Conservation (phyloP, 2,113 vertebrate genomes). For the Pluvialis apricaria region DNA sequence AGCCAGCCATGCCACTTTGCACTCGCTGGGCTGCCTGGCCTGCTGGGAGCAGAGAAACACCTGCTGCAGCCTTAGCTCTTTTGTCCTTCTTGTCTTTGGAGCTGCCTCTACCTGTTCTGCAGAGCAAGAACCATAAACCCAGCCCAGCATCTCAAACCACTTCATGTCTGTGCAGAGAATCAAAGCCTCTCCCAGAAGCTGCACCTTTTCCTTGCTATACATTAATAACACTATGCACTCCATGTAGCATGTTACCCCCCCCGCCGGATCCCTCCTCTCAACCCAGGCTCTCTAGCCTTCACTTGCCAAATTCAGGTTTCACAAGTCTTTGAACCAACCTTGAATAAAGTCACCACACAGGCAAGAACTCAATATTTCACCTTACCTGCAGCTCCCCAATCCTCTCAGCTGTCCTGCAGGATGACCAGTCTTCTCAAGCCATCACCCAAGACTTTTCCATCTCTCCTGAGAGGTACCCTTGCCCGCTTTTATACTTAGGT, state of each 20-base stretch:
- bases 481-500: too few species aligned
- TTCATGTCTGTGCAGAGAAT: rapidly evolving
- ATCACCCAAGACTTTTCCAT: rapidly evolving
- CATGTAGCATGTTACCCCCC: rapidly evolving
- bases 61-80: background rate
- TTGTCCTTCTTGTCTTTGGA: background rate
- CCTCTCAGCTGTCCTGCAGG: background rate
- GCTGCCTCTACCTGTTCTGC: background rate
- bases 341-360: background rate
- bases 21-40: background rate
- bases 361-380: background rate
- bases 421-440: background rate
- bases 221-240: background rate
- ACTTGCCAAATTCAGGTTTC: background rate
- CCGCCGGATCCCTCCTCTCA: background rate
- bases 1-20: background rate
- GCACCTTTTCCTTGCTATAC: background rate
- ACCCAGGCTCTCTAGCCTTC: background rate
- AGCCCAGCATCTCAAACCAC: background rate
- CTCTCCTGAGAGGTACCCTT: rapidly evolving
- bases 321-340: background rate
- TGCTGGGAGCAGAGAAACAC: background rate
- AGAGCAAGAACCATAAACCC: background rate
- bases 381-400: background rate
- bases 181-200: background rate